Percentiles rank a stretch among this genome's conserved stretches.
phyloP scores from a whole-genome alignment of 2,797 vertebrate genomes.

The Garrulus glandarius region DNA sequence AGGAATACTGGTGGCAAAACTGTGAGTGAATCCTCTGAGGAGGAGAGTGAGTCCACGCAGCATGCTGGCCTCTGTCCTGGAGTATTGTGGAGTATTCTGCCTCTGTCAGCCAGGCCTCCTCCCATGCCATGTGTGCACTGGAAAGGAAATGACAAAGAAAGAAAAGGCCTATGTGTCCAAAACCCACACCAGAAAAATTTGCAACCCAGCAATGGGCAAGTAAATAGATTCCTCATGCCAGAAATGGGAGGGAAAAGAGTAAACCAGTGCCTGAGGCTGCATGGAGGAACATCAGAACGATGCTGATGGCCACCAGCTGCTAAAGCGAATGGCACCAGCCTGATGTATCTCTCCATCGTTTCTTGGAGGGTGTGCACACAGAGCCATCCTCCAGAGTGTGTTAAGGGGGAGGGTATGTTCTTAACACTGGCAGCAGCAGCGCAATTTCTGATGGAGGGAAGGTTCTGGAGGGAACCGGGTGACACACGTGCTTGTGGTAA shows the following conservation, averaged over 20 bases:
- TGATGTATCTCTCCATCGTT: not conserved
- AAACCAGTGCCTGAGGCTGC: not conserved
- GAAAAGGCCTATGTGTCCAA: not conserved
- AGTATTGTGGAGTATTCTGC: not conserved
- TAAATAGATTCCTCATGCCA: not conserved
- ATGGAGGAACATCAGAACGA: not conserved
- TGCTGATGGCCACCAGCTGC: not conserved
- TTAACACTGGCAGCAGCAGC: not conserved
- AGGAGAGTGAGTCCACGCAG: not conserved
- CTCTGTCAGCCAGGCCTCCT: not conserved
- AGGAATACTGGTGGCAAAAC: not conserved
- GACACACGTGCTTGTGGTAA: rapidly evolving
- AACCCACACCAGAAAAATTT: slow-evolving; percentile 14
- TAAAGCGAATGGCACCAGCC: not conserved
- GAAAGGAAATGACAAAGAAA: not conserved
- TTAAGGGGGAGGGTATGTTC: not conserved
- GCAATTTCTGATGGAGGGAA: not conserved
- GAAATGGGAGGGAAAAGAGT: not conserved
- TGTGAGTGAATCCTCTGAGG: not conserved
- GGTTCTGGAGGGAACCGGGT: not conserved
- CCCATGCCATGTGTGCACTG: not conserved
- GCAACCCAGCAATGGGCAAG: not conserved
- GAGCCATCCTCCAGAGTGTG: not conserved
- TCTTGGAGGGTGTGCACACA: not conserved
- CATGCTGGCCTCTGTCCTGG: not conserved